Percentiles rank a stretch among this genome's conserved stretches.
Conservation (phyloP, 2,113 vertebrate species). For the Buteo buteo region DNA sequence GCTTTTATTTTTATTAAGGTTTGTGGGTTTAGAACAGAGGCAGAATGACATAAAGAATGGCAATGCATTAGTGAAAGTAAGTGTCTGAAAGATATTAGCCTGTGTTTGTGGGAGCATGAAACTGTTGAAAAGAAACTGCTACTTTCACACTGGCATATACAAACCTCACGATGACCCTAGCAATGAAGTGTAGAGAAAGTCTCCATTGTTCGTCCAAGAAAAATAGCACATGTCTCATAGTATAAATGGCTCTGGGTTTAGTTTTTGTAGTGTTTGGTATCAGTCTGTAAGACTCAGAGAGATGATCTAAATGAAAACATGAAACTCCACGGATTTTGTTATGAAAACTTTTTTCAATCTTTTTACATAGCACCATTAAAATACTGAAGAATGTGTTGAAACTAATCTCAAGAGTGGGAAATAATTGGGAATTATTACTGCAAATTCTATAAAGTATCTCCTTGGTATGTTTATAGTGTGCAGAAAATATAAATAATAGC, state of each 20-base stretch:
- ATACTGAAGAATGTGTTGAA: not conserved
- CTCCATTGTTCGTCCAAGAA: not conserved
- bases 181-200: slow-evolving; percentile 12
- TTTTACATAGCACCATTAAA: not conserved
- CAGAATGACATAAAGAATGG: not conserved
- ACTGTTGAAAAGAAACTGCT: slow-evolving; percentile 55
- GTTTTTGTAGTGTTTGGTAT: not conserved
- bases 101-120: slow-evolving; percentile 48
- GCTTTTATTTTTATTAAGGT: not conserved
- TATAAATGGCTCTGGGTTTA: not conserved
- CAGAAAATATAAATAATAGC: slow-evolving; percentile 3
- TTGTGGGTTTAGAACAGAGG: not conserved
- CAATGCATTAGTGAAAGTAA: slow-evolving; percentile 12
- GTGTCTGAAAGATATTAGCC: slow-evolving; percentile 9
- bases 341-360: not conserved
- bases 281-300: not conserved
- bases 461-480: not conserved
- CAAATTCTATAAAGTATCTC: not conserved
- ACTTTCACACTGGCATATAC: slow-evolving; percentile 42
- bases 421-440: not conserved
- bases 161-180: slow-evolving; percentile 11
- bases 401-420: not conserved
- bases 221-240: not conserved
- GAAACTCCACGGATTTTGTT: not conserved
- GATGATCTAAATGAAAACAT: not conserved